Evolutionary conservation across 35 echinoderm and acorn worm genomes (phyloP).

Genomic region (Patiria miniata): DNA sequence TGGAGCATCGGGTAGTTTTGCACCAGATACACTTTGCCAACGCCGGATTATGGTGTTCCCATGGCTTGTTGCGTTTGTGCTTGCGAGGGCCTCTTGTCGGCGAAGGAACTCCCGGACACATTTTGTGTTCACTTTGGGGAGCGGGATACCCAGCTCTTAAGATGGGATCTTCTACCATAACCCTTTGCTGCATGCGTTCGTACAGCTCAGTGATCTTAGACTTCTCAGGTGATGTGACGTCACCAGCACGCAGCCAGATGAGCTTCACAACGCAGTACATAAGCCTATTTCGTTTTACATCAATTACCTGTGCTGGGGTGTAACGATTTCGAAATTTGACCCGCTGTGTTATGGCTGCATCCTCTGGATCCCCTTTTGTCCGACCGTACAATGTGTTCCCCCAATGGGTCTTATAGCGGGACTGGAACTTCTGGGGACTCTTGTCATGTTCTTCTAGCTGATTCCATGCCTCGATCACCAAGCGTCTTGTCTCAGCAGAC

Average conservation of each 20-base stretch:
- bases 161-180: conserved; percentile 38
- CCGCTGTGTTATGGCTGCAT: conserved; percentile 21
- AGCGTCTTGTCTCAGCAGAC: not conserved
- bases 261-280: conserved; percentile 69
- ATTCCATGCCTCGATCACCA: conserved; percentile 46
- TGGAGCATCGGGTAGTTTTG: conserved; percentile 21
- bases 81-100: conserved; percentile 16
- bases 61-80: conserved; percentile 52
- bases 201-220: conserved; percentile 32
- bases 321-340: conserved; percentile 51
- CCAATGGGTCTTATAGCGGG: conserved; percentile 30
- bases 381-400: conserved; percentile 53
- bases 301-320: conserved; percentile 45
- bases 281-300: conserved; percentile 33
- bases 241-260: conserved; percentile 41
- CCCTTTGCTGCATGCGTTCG: conserved; percentile 28
- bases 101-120: conserved; percentile 48
- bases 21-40: conserved; percentile 16
- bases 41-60: conserved; percentile 20
- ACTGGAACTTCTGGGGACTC: conserved; percentile 44
- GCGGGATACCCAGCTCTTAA: conserved; percentile 49
- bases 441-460: conserved; percentile 59
- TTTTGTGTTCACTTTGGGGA: conserved; percentile 51
- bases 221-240: conserved; percentile 33
- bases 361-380: conserved; percentile 47